Evolutionary conservation across 2,888 invertebrate genomes (phyloP), one percentile per base, ranked within the genome.

Genomic region (Conchocele bisecta): DNA sequence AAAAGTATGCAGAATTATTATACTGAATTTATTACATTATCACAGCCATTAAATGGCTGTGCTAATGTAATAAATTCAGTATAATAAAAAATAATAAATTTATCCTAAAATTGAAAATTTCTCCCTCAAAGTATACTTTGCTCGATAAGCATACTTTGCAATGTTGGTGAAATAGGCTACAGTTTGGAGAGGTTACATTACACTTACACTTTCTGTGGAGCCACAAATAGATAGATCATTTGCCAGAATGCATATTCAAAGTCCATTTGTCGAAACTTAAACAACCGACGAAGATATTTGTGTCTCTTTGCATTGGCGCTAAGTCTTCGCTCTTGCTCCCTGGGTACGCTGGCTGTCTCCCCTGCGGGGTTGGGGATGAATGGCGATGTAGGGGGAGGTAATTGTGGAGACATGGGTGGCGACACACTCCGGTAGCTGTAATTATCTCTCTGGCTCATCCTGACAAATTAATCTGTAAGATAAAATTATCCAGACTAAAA

Each of bases 191-290:
- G n/a, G n/a, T n/a, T n/a, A n/a, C n/a, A n/a, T n/a, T n/a, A 20
- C 41, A 77, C 88, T 88, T 88, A 92, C 37, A 99, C 98, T 93
- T 97, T 98, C 89, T 98, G 98, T 17, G 99, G 99, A 0, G 97
- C 94, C 64, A 96, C 93, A 89, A 99, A 96, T 75, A 99, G 93
- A 91, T 98, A 98, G 0, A 98, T 92, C 97, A 99, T 98, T 93
- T 99, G 99, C 99, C 99, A 99, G n/a, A 96, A 93, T 0, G 99
- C 99, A 93, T 98, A 99, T 91, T 99, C 98, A 92, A 99, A 99
- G 92, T 99, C 99, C 99, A 99, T 99, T 92, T 99, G 98, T 88
- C 96, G 94, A 89, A 98, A 97, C 91, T 96, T 96, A 69, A 90
- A 82, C 24, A 91, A 67, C 17, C 89, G 93, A 80, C 96, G 93